Conservation (phyloP, 2,797 vertebrate species). For the Rhabdophis nuchalis region DNA sequence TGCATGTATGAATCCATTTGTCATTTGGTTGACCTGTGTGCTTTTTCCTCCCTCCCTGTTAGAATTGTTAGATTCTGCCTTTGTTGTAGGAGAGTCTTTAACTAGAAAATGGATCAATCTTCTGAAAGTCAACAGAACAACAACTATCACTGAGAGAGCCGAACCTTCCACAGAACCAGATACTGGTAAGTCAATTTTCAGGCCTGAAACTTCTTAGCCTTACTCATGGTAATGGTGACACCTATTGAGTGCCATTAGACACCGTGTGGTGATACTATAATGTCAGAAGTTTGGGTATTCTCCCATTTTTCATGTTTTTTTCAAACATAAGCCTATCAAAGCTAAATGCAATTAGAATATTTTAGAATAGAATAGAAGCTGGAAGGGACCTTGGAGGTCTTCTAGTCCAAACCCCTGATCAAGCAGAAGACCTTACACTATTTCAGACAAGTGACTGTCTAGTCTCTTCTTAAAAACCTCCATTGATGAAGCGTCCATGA, state of each 20-base stretch:
- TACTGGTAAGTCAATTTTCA: slow-evolving; percentile 31
- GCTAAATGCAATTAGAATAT: background rate
- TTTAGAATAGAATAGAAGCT: no score
- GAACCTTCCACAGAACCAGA: background rate
- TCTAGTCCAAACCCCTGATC: no score
- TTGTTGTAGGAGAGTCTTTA: background rate
- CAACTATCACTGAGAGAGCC: background rate
- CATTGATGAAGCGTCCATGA: no score
- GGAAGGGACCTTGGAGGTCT: no score
- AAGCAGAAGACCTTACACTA: no score
- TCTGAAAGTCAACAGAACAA: background rate
- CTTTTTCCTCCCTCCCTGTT: background rate
- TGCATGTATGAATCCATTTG: background rate
- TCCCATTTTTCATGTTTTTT: background rate
- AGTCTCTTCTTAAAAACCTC: no score
- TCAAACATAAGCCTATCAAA: background rate
- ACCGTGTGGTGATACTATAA: background rate
- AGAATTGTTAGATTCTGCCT: slow-evolving; percentile 3
- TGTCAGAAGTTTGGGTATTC: background rate
- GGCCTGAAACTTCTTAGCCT: background rate
- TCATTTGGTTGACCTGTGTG: background rate
- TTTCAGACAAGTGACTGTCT: no score
- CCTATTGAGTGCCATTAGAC: background rate
- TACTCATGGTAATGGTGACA: background rate
- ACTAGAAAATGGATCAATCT: background rate